A percentile compares a stretch with the other conserved stretches of the same genome.
Evolutionary conservation across 2,888 invertebrate species (phyloP).

Genomic region (Epirrita christyi): DNA sequence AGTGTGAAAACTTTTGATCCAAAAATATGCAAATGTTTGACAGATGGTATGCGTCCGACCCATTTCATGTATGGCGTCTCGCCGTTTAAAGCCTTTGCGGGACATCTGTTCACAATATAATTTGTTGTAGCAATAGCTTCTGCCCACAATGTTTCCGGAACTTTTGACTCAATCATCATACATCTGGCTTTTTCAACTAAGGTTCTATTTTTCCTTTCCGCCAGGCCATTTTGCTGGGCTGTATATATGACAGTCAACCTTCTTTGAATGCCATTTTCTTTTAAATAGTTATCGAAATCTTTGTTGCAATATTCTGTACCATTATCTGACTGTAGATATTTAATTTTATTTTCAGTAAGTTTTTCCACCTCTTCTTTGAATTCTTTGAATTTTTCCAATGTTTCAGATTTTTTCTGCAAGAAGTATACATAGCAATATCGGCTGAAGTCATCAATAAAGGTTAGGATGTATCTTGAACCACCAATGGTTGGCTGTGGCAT

Average conservation of each 20-base stretch:
- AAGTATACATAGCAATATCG: background rate
- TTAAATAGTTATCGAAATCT: background rate
- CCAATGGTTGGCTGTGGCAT: background rate
- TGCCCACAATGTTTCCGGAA: background rate
- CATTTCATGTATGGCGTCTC: too few relatives aligned
- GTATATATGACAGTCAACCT: too few relatives aligned
- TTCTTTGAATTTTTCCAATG: background rate
- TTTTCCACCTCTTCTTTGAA: background rate
- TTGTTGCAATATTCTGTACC: background rate
- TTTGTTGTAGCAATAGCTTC: too few relatives aligned
- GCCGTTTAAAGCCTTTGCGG: too few relatives aligned
- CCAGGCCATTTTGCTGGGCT: background rate
- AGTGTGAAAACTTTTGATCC: background rate
- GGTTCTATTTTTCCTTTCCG: background rate
- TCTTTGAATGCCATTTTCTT: background rate
- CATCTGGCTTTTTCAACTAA: background rate
- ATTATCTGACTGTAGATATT: background rate
- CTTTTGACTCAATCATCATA: background rate
- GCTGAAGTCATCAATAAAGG: background rate
- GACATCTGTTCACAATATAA: too few relatives aligned
- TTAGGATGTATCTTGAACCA: background rate
- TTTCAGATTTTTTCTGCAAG: background rate
- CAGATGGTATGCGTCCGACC: too few relatives aligned
- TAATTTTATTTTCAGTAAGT: background rate
- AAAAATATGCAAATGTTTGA: too few relatives aligned